Evolutionary conservation across 2,888 invertebrate genomes (phyloP).

Genomic region (Liposcelis brunnea): DNA sequence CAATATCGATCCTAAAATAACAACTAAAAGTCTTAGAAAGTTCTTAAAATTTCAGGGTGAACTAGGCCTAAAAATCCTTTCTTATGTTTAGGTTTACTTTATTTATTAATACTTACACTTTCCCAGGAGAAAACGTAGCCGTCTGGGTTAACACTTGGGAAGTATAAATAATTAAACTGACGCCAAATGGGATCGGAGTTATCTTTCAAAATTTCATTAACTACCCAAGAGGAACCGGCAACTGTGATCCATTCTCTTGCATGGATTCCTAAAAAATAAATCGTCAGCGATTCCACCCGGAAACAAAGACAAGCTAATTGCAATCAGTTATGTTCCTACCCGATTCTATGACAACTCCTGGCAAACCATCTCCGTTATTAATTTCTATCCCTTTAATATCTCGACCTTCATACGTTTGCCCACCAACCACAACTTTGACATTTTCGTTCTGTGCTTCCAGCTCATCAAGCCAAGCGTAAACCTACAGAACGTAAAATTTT

Average conservation of each 20-base stretch:
- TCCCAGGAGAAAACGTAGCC: slow-evolving; percentile 24
- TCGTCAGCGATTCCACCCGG: no score
- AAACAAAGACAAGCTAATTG: no score
- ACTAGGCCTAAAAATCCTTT: not conserved
- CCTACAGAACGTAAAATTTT: not conserved
- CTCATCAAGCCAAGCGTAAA: slow-evolving; percentile 4
- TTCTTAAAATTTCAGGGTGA: not conserved
- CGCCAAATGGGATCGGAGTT: slow-evolving; percentile 5
- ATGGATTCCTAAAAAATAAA: slow-evolving; percentile 19
- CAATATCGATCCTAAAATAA: slow-evolving; percentile 25
- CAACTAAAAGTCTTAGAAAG: not conserved
- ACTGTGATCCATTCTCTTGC: slow-evolving; percentile 32
- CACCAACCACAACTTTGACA: slow-evolving; percentile 14
- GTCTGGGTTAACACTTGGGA: slow-evolving; percentile 28
- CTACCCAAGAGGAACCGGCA: slow-evolving; percentile 24
- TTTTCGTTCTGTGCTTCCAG: not conserved
- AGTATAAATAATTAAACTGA: slow-evolving; percentile 19
- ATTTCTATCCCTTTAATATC: slow-evolving; percentile 12
- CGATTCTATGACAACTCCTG: slow-evolving; percentile 12
- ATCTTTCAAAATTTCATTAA: slow-evolving; percentile 19
- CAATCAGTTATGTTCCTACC: no score
- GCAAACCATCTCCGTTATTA: slow-evolving; percentile 10
- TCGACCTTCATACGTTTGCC: slow-evolving; percentile 20
- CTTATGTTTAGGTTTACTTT: no score
- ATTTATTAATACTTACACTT: not conserved